Evolutionary conservation across 2,797 vertebrate species (phyloP), one percentile per base, ranked within the genome.

Genomic region (Crotalus adamanteus): DNA sequence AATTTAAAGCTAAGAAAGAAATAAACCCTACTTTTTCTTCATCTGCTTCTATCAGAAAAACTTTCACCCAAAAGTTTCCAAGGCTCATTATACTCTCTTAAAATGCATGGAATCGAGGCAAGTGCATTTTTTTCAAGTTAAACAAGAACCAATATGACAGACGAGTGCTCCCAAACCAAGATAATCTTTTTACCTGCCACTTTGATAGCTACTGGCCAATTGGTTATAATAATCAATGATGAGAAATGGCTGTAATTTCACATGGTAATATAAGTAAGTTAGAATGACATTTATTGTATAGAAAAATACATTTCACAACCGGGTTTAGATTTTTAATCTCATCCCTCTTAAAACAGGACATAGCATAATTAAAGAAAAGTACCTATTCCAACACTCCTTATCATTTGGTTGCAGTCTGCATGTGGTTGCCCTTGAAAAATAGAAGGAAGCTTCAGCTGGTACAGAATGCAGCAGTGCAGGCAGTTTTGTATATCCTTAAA

Each of bases 171-270:
- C 65, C 51, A 91, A 91, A 55, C 63, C 51, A 88, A 53, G 20
- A 61, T 61, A 55, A 63, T 93, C 90, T 91, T 88, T 57, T 83
- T 87, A 31, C 26, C 63, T 85, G 90, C 51, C 69, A 85, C 47
- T 18, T 91, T 83, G 55, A 87, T 78, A 85, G 51, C 47, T 63
- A 8, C 56, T 93, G 86, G 69, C 16, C 47, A 91, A 65, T 89
- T 91, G 59, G 86, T 51, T 88, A 47, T 53, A 91, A 85, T 65
- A 53, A 91, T 89, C 47, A n/a, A 83, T 93, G 22, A 90, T 90
- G 55, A 90, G 51, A 37, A 87, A 87, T 87, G 37, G 53, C 60
- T 87, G 53, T 69, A 93, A 87, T 90, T 93, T 90, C 89, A 93
- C 89, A 86, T 59, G 83, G 57, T 90, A 86, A 92, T 47, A 2